A percentile compares a stretch with the other conserved stretches of the same genome.
phyloP scores from a whole-genome alignment of 2,888 invertebrate genomes.

The Pollenia angustigena region DNA sequence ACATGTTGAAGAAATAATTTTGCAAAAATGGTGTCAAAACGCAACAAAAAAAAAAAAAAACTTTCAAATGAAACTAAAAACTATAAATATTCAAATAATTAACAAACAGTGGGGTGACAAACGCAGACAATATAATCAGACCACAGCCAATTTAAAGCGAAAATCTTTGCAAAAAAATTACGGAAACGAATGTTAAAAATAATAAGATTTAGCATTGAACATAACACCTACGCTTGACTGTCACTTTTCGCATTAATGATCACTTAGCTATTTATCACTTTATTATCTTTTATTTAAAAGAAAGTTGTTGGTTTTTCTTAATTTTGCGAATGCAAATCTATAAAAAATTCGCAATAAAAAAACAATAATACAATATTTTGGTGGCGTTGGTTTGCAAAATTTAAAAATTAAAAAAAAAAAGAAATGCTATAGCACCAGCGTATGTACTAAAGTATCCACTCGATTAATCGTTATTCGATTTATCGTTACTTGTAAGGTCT shows the following conservation, averaged over 20 bases:
- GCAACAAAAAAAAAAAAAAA: constrained; percentile 19
- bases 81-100: not conserved
- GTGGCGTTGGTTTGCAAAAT: too few species aligned
- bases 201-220: not conserved
- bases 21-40: not conserved
- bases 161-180: not conserved
- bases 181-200: not conserved
- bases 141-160: not conserved
- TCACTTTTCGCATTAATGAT: constrained; percentile 52
- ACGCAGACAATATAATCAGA: too few species aligned
- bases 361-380: too few species aligned
- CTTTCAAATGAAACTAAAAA: constrained; percentile 4
- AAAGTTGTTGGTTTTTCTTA: too few species aligned
- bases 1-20: constrained; percentile 31
- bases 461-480: too few species aligned
- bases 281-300: not conserved
- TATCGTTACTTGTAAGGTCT: too few species aligned
- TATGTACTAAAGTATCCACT: too few species aligned
- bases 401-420: too few species aligned
- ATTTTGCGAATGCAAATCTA: not conserved
- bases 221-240: constrained; percentile 46
- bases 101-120: constrained; percentile 10
- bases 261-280: constrained; percentile 60
- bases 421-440: too few species aligned
- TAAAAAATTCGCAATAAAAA: not conserved